These are phyloP conservation scores for Falco punctatus DNA, from an alignment of 2,113 vertebrate species.

Conservation along the genomic window DNA sequence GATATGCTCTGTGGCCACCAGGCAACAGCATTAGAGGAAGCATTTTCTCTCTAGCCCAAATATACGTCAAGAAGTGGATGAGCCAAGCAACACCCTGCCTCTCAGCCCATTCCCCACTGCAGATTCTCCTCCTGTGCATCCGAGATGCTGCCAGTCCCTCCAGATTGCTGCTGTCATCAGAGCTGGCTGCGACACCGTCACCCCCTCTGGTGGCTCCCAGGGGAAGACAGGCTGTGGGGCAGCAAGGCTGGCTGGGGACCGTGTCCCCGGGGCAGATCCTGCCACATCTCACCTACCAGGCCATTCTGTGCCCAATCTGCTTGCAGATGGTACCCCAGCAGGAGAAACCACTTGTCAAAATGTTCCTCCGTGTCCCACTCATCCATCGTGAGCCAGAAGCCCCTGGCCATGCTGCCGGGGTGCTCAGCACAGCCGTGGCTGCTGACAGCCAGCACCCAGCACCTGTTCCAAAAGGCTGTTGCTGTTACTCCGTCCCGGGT, in stretches of 20 bases:
- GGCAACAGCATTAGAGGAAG: background rate
- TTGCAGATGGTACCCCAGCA: background rate
- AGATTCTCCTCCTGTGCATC: background rate
- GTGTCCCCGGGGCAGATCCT: rapidly evolving
- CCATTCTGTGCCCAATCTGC: background rate
- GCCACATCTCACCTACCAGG: background rate
- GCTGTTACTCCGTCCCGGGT: background rate
- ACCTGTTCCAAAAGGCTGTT: background rate
- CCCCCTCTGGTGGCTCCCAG: background rate
- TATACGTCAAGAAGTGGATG: background rate
- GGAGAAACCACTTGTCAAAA: background rate
- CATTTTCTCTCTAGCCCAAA: background rate
- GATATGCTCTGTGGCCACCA: background rate
- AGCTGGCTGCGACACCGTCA: rapidly evolving
- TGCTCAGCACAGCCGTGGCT: background rate
- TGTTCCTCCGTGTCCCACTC: background rate
- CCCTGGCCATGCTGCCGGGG: rapidly evolving
- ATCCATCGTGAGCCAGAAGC: background rate
- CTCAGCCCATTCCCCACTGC: background rate
- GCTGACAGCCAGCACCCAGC: background rate
- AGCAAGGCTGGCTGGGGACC: background rate
- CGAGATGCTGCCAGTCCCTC: background rate
- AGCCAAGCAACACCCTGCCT: background rate
- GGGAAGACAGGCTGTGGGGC: background rate
- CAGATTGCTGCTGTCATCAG: rapidly evolving